phyloP scores from a whole-genome alignment of 2,797 vertebrate species.

The Alectoris magna region DNA sequence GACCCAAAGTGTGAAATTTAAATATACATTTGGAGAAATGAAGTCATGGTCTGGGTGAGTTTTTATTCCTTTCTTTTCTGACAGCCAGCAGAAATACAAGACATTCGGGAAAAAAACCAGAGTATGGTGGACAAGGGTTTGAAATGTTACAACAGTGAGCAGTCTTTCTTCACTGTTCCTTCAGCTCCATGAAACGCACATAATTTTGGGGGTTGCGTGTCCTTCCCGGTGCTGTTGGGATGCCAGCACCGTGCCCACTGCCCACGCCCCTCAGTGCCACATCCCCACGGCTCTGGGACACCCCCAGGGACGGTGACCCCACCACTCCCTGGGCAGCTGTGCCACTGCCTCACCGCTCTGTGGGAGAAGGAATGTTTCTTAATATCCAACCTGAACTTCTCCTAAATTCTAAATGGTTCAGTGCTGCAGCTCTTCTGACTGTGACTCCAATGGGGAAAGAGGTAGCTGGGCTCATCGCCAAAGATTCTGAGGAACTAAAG shows the following conservation, averaged over 20 bases:
- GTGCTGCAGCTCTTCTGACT: rapidly evolving
- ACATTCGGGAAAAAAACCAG: background rate
- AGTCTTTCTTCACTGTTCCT: background rate
- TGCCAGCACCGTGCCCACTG: background rate
- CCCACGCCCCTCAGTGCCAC: no score
- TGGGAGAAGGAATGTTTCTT: no score
- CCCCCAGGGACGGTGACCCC: no score
- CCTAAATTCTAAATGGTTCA: no score
- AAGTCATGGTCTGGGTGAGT: background rate
- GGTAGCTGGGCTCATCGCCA: background rate
- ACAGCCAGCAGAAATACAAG: background rate
- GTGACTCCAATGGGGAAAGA: background rate
- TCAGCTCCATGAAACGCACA: background rate
- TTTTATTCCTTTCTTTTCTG: background rate
- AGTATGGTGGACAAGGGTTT: background rate
- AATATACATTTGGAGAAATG: background rate
- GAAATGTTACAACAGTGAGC: background rate
- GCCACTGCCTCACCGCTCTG: no score
- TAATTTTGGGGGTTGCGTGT: background rate
- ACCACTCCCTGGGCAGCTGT: no score
- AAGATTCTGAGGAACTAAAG: background rate
- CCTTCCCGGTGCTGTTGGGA: background rate
- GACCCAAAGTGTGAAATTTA: background rate
- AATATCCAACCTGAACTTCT: no score
- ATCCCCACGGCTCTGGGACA: no score